Evolutionary conservation across 2,797 vertebrate species (phyloP).

Genomic region (Tokudaia tokunoshimensis): DNA sequence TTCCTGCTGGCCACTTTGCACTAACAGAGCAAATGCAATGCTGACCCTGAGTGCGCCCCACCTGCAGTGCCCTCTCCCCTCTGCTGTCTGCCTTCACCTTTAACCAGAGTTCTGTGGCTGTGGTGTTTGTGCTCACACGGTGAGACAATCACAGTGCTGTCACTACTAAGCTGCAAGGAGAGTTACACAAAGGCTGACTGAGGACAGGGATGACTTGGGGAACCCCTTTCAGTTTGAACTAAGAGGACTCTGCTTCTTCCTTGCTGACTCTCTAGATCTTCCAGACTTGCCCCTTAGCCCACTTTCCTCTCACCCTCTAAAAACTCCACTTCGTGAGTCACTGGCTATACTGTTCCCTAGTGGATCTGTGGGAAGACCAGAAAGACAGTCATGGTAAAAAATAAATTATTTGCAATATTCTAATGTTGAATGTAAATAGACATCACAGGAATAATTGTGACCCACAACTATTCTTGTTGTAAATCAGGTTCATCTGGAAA

Average conservation of each 20-base stretch:
- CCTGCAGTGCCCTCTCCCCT: rapidly evolving
- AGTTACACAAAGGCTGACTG: background rate
- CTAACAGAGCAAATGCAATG: background rate
- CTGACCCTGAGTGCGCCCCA: no score
- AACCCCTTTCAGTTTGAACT: background rate
- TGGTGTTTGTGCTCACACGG: background rate
- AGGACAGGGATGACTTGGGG: background rate
- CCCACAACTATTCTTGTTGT: background rate
- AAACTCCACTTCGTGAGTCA: background rate
- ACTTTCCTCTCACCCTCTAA: background rate
- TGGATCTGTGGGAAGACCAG: background rate
- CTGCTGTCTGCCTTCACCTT: background rate
- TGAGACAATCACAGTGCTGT: background rate
- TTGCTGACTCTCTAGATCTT: background rate
- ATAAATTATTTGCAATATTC: background rate
- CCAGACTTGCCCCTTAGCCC: no score
- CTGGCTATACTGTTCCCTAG: background rate
- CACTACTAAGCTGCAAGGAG: background rate
- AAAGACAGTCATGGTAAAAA: background rate
- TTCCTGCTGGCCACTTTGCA: background rate
- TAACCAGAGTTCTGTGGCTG: rapidly evolving
- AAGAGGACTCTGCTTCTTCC: background rate
- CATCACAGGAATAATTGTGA: background rate
- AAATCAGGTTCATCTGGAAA: background rate
- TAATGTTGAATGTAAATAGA: background rate